Conservation (phyloP, 2,888 invertebrate genomes). For the Hololepta plana region DNA sequence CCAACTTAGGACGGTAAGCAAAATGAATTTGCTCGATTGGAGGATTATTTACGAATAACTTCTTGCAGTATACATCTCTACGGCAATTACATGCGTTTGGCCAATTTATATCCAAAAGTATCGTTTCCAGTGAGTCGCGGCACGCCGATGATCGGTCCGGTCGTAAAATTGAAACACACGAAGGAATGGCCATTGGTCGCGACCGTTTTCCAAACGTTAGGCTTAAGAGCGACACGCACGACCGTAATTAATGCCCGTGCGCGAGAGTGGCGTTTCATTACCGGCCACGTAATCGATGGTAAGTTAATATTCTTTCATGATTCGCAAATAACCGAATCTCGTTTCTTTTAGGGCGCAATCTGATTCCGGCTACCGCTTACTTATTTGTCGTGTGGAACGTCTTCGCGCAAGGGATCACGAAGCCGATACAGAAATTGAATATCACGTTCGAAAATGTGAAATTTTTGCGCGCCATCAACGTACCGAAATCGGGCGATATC, state of each 20-base stretch:
- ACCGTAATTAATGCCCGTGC: not conserved
- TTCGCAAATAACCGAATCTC: not conserved
- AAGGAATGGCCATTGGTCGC: not conserved
- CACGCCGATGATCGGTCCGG: not conserved
- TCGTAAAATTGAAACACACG: not conserved
- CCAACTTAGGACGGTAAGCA: too few relatives aligned
- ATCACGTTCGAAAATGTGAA: constrained; percentile 37
- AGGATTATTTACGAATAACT: too few relatives aligned
- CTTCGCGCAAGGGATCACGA: constrained; percentile 25
- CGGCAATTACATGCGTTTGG: too few relatives aligned
- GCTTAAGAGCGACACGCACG: not conserved
- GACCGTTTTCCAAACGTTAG: not conserved
- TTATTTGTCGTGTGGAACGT: constrained; percentile 34
- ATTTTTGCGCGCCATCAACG: constrained; percentile 25
- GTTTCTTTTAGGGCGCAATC: constrained; percentile 30
- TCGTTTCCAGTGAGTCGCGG: not conserved
- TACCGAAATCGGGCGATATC: constrained; percentile 25
- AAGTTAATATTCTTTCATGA: not conserved
- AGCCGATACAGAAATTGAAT: constrained; percentile 26
- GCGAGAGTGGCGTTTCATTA: not conserved
- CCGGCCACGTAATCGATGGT: constrained; percentile 2
- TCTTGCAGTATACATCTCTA: too few relatives aligned
- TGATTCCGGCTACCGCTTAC: constrained; percentile 48
- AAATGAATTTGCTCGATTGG: too few relatives aligned
- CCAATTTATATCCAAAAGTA: constrained; percentile 1